A percentile compares a stretch with the other conserved stretches of the same genome.
Evolutionary conservation across 2,797 vertebrate species (phyloP).

Genomic region (Danio tinwini): DNA sequence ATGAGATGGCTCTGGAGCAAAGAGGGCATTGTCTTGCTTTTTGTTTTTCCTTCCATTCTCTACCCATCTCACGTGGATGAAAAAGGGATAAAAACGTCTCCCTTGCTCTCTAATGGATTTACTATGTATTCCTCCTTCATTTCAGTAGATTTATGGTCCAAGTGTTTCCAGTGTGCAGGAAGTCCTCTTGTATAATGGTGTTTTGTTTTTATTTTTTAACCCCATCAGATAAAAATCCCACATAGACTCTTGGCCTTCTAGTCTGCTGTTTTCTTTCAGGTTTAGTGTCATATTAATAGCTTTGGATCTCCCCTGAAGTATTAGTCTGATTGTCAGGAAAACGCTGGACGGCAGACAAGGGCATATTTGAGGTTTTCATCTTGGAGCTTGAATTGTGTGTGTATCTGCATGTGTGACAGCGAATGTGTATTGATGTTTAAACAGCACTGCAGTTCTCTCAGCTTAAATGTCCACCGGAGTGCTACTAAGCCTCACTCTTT

Average conservation of each 20-base stretch:
- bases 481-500: constrained; percentile 26
- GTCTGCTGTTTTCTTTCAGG: constrained; percentile 54
- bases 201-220: constrained; percentile 53
- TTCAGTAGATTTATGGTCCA: constrained; percentile 38
- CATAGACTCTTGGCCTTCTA: constrained; percentile 41
- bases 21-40: constrained; percentile 11
- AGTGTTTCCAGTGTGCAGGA: constrained; percentile 34
- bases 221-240: constrained; percentile 53
- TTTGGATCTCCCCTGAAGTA: constrained; percentile 55
- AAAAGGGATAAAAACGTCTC: neutral
- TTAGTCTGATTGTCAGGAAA: constrained; percentile 54
- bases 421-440: constrained; percentile 61
- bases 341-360: constrained; percentile 47
- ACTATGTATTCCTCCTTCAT: constrained; percentile 24
- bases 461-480: constrained; percentile 8
- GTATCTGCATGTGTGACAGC: constrained; percentile 50
- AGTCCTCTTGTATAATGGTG: constrained; percentile 41
- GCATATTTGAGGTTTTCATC: constrained; percentile 55
- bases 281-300: constrained; percentile 60
- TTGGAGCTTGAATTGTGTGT: constrained; percentile 41
- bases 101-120: constrained; percentile 27
- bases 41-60: constrained; percentile 26
- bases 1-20: constrained; percentile 6
- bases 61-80: neutral
- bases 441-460: constrained; percentile 2